Evolutionary conservation across 2,888 invertebrate genomes (phyloP).

Genomic region (Oligia strigilis): DNA sequence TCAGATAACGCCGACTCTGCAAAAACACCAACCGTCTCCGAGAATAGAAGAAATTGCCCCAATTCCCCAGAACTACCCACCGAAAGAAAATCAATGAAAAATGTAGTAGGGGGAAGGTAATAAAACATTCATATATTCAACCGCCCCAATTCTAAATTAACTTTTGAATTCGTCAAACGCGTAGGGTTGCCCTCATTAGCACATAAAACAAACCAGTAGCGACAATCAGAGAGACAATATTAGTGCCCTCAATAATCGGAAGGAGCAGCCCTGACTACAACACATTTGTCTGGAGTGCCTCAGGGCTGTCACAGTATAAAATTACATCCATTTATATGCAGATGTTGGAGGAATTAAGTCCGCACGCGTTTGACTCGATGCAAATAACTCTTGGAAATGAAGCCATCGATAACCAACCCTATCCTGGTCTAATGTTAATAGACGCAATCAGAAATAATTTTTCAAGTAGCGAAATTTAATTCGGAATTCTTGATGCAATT

Average conservation of each 20-base stretch:
- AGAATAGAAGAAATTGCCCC: constrained; percentile 29
- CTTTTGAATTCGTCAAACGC: constrained; percentile 75
- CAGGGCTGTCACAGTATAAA: constrained; percentile 86
- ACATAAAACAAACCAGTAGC: constrained; percentile 73
- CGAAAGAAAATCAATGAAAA: constrained; percentile 63
- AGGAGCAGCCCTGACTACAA: constrained; percentile 75
- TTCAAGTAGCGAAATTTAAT: constrained; percentile 69
- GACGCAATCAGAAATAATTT: constrained; percentile 68
- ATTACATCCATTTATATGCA: constrained; percentile 89
- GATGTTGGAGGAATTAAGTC: constrained; percentile 82
- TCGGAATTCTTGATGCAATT: constrained; percentile 63
- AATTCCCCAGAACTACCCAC: constrained; percentile 66
- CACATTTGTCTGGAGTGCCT: constrained; percentile 84
- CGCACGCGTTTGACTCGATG: constrained; percentile 81
- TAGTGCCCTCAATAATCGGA: constrained; percentile 63
- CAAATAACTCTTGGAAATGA: constrained; percentile 88
- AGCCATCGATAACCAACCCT: constrained; percentile 84
- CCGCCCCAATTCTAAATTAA: constrained; percentile 73
- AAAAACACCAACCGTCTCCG: constrained; percentile 9
- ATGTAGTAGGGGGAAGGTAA: constrained; percentile 60
- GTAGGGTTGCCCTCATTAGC: constrained; percentile 76
- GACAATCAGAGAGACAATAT: constrained; percentile 66
- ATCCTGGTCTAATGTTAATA: constrained; percentile 66
- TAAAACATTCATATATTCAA: constrained; percentile 77
- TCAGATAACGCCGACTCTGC: constrained; percentile 13